Evolutionary conservation across 2,797 vertebrate species (phyloP), one percentile per base, ranked within the genome.

Genomic region (Presbytis comata): DNA sequence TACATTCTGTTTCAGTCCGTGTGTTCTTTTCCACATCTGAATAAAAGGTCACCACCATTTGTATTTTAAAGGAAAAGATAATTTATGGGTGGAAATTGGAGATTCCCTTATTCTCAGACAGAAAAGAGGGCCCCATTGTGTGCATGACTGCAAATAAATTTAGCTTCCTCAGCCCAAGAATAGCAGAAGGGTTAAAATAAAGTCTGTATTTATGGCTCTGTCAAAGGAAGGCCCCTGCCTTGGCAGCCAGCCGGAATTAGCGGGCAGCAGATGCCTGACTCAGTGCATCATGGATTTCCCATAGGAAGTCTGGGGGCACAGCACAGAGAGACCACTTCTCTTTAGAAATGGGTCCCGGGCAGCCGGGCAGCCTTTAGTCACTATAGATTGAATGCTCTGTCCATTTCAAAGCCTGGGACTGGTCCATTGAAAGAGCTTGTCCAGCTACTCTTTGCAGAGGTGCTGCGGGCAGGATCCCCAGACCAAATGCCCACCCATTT

Each of bases 281-380:
- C 92, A 72, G 78, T 81, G 53, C 24, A 48, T 21, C 26, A 0
- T 3, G 21, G 33, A 30, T 61, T 84, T 84, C 50, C 48, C 53
- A 28, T 17, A 19, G 36, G 5, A 0, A 84, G 57, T 13, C 44
- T 61, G 30, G 30, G 11, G 16, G 41, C 1, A 3, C 36, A 1
- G 0, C 59, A 28, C 19, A 67, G 13, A 2, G n/a, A 24, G 83
- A 36, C 39, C 80, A 5, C 41, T 22, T 28, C 2, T 48, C 21
- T n/a, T 22, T 2, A 36, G 87, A 36, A 46, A 0, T 2, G 19
- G 36, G 8, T 12, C 59, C 24, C 1, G 2, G 33, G 75, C 19
- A 22, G 22, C 74, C 9, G 0, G 4, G 1, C 39, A 10, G 46
- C 13, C 39, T 36, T 36, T 1, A 2, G 1, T 33, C n/a, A 1